A percentile compares a stretch with the other conserved stretches of the same genome.
These are phyloP conservation scores for Malaclemys terrapin DNA, from an alignment of 2,113 vertebrate genomes.

Conservation along the genomic window DNA sequence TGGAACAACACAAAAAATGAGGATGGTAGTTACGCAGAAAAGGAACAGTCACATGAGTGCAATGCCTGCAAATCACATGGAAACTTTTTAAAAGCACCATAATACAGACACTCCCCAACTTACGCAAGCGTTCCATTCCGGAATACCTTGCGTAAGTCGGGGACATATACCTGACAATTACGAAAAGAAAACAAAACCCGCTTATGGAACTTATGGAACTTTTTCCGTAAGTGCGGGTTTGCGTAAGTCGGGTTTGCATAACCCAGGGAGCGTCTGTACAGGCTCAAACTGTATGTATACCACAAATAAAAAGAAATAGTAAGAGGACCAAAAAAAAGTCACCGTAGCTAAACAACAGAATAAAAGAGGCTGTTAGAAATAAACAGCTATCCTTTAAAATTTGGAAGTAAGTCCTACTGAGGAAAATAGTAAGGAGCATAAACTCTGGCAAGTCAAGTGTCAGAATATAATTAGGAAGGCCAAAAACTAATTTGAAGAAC, in stretches of 20 bases:
- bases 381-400: background rate
- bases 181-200: rapidly evolving
- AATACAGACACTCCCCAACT: background rate
- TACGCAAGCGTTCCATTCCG: no score
- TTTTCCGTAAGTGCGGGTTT: no score
- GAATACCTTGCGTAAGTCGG: no score
- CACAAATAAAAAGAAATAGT: background rate
- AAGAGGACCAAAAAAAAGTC: background rate
- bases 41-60: background rate
- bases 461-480: background rate
- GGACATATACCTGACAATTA: no score
- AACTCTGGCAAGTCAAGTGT: background rate
- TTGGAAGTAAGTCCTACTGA: background rate
- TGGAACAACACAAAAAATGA: background rate
- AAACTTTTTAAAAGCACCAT: background rate
- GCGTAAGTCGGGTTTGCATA: no score
- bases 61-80: background rate
- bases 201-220: no score
- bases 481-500: background rate
- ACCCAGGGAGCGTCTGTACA: no score
- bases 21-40: background rate
- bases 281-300: background rate
- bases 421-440: background rate
- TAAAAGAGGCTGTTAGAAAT: background rate
- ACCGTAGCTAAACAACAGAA: background rate